Conservation (phyloP, 2,888 invertebrate species). For the Conomelus anceps region DNA sequence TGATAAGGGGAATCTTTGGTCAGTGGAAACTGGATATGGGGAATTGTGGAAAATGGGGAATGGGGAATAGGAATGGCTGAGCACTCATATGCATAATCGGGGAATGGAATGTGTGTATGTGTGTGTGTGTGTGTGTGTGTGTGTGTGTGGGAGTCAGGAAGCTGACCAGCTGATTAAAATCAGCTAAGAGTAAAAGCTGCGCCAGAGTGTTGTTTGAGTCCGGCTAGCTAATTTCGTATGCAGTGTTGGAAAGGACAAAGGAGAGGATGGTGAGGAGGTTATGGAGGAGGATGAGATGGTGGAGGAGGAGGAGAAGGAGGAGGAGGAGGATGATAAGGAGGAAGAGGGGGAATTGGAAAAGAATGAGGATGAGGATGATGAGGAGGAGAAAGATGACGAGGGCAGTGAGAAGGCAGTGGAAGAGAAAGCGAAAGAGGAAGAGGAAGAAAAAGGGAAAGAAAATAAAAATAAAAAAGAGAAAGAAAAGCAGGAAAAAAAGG, state of each 20-base stretch:
- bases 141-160: neutral
- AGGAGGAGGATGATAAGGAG: no score
- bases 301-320: no score
- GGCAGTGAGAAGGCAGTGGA: neutral
- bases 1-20: neutral
- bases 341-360: no score
- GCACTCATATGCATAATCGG: no score
- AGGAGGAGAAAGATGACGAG: no score
- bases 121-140: neutral
- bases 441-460: neutral
- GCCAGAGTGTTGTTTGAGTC: neutral
- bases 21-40: neutral
- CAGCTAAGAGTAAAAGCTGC: neutral
- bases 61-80: neutral
- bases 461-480: neutral
- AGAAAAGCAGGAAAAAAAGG: neutral
- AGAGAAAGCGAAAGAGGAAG: neutral
- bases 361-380: no score
- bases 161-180: neutral
- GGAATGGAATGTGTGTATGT: neutral
- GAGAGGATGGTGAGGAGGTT: neutral
- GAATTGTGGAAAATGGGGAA: neutral
- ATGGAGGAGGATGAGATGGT: neutral
- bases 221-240: neutral
- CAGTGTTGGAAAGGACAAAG: neutral